Percentiles rank a stretch among this genome's conserved stretches.
Conservation (phyloP, 2,113 vertebrate genomes). For the Sapajus apella region DNA sequence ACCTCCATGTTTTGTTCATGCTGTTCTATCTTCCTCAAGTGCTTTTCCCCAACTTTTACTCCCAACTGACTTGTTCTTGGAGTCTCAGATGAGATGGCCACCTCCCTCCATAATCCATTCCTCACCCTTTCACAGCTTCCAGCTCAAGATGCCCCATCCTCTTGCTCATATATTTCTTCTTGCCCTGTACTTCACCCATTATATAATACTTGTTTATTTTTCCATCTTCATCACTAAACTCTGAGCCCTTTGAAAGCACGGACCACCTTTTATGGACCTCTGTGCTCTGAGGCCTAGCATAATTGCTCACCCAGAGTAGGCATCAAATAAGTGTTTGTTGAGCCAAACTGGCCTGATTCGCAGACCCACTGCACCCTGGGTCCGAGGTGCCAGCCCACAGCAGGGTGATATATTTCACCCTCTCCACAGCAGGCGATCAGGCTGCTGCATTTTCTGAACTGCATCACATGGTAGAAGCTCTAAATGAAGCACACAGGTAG, state of each 20-base stretch:
- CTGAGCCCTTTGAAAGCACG: background rate
- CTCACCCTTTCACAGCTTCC: background rate
- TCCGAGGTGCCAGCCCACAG: background rate
- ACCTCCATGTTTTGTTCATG: background rate
- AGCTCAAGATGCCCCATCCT: background rate
- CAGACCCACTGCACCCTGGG: no score
- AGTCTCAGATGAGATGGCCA: background rate
- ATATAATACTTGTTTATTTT: background rate
- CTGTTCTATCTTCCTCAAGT: background rate
- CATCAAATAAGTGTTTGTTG: background rate
- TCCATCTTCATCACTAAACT: background rate
- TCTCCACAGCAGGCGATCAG: background rate
- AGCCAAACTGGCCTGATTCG: background rate
- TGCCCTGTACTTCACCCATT: background rate
- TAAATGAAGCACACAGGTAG: conserved; percentile 45
- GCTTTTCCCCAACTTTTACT: background rate
- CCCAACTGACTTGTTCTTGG: background rate
- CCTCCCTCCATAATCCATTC: background rate
- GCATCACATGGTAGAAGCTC: background rate
- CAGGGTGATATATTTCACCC: background rate
- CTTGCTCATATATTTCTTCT: background rate
- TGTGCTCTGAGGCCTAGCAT: background rate
- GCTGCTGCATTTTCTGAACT: conserved; percentile 17
- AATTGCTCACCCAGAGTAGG: background rate
- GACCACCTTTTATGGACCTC: background rate